Conservation (phyloP, 2,888 invertebrate species). For the Netelia fuscicornis region DNA sequence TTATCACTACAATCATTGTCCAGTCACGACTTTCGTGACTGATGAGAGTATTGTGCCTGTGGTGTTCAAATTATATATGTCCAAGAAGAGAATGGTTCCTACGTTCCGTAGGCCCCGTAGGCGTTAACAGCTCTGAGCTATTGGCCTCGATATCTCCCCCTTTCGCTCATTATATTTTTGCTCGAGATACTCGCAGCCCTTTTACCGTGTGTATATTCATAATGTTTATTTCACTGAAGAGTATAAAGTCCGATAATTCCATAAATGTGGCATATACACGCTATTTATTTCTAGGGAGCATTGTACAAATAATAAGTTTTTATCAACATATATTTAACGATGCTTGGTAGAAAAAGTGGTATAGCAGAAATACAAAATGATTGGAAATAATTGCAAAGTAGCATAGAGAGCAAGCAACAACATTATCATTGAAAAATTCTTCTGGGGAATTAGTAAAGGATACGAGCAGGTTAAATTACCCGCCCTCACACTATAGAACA, state of each 20-base stretch:
- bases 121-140: not conserved
- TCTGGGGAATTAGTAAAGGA: not conserved
- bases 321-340: not conserved
- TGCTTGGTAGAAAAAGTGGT: not conserved
- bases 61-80: slow-evolving; percentile 12
- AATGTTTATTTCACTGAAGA: not conserved
- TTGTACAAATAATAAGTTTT: not conserved
- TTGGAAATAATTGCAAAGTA: not conserved
- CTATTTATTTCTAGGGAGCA: not conserved
- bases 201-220: not conserved
- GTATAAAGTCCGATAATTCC: not conserved
- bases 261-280: not conserved
- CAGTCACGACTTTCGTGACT: slow-evolving; percentile 60
- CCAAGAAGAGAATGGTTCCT: not conserved
- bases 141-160: slow-evolving; percentile 19
- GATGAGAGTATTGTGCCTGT: not conserved
- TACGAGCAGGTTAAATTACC: slow-evolving; percentile 30
- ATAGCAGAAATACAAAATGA: slow-evolving; percentile 2
- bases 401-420: not conserved
- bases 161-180: not conserved
- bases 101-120: not conserved
- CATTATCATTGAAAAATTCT: slow-evolving; percentile 17
- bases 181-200: not conserved
- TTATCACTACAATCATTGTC: slow-evolving; percentile 62
- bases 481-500: slow-evolving; percentile 24